Evolutionary conservation across 2,797 vertebrate species (phyloP).

Genomic region (Hozukius guyotensis): DNA sequence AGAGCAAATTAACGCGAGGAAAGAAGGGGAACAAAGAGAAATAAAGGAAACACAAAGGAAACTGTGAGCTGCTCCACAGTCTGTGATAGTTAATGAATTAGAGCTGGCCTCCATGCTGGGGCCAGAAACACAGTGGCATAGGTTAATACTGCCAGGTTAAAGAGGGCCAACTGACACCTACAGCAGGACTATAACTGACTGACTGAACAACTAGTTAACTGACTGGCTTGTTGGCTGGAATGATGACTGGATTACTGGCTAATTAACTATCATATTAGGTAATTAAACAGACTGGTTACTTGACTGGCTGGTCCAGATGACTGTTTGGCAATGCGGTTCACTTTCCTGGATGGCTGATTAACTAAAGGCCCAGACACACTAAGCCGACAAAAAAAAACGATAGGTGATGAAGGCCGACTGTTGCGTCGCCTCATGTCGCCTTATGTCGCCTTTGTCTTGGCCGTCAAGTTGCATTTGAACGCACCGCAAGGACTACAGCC

Average conservation of each 20-base stretch:
- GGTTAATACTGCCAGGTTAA: conserved; percentile 49
- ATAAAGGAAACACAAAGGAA: conserved; percentile 34
- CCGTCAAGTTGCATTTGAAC: too few species aligned
- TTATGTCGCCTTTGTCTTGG: background rate
- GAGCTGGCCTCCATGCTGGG: conserved; percentile 45
- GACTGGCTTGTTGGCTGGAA: background rate
- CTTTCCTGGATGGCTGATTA: background rate
- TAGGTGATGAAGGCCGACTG: background rate
- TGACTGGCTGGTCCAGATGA: background rate
- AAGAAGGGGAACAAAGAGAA: conserved; percentile 13
- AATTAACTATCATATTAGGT: background rate
- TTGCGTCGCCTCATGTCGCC: background rate
- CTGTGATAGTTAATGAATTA: conserved; percentile 48
- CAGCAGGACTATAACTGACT: background rate
- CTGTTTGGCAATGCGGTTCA: conserved; percentile 10
- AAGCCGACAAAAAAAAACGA: background rate
- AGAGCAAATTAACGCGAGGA: conserved; percentile 28
- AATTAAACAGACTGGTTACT: conserved; percentile 3
- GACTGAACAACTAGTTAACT: background rate
- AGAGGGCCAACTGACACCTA: conserved; percentile 1
- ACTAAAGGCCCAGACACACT: background rate
- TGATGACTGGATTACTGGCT: conserved; percentile 1
- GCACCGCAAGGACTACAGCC: too few species aligned
- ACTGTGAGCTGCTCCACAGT: conserved; percentile 34
- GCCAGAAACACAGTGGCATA: conserved; percentile 70